These are phyloP conservation scores for Cephus sareptanus DNA, from an alignment of 2,888 invertebrate genomes.

Conservation along the genomic window DNA sequence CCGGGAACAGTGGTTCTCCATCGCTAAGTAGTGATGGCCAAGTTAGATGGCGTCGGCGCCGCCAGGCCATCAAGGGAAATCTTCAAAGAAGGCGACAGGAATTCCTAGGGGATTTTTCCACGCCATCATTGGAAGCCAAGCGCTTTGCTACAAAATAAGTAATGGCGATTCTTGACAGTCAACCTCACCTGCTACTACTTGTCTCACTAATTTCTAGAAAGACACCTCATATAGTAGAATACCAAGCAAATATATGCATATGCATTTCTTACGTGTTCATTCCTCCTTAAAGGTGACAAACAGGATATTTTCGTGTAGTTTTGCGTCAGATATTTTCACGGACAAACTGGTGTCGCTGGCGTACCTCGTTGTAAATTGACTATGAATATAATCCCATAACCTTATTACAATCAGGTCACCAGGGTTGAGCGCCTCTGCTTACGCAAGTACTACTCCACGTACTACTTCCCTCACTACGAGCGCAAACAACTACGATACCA, in stretches of 20 bases:
- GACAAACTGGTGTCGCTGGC: background rate
- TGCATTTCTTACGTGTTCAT: background rate
- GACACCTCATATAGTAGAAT: background rate
- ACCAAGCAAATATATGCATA: background rate
- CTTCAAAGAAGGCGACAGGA: background rate
- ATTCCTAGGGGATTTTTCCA: background rate
- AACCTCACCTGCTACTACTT: background rate
- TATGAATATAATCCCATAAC: background rate
- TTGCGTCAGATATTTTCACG: background rate
- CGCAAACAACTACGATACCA: background rate
- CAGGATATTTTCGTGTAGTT: background rate
- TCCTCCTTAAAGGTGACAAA: background rate
- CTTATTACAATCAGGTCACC: background rate
- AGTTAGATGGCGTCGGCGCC: background rate
- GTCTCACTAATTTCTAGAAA: background rate
- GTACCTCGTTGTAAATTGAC: background rate
- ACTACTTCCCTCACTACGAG: background rate
- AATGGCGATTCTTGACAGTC: background rate
- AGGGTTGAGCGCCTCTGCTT: background rate
- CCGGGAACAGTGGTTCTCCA: constrained; percentile 15
- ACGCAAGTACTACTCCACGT: background rate
- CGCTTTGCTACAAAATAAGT: background rate
- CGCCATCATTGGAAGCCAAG: too few relatives aligned
- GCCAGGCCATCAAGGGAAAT: background rate
- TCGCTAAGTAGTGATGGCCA: background rate